Percentiles rank a stretch among this genome's conserved stretches.
Evolutionary conservation across 2,888 invertebrate genomes (phyloP).

Genomic region (Eurytoma californica): DNA sequence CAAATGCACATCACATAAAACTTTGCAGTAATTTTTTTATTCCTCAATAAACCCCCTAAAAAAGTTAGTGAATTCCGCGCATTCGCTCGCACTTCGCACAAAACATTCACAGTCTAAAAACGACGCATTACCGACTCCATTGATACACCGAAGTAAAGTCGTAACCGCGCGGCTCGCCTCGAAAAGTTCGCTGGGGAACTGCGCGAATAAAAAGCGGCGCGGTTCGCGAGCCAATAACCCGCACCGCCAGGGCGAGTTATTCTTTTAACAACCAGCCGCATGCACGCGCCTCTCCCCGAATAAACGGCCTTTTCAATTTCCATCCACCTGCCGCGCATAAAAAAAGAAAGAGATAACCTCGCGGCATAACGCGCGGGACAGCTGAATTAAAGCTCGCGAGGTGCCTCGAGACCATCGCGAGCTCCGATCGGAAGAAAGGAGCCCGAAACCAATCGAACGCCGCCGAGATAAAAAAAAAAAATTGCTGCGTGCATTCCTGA

Average conservation of each 20-base stretch:
- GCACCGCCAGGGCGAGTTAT: background rate
- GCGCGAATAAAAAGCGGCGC: too few relatives aligned
- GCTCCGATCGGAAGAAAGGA: background rate
- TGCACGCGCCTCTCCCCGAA: background rate
- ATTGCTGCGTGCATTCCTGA: too few relatives aligned
- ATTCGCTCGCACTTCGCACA: too few relatives aligned
- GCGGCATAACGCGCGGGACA: too few relatives aligned
- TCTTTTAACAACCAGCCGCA: conserved; percentile 6
- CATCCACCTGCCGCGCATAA: background rate
- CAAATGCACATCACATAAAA: too few relatives aligned
- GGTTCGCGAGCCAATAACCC: conserved; percentile 8
- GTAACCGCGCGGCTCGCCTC: background rate
- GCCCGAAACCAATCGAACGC: conserved; percentile 21
- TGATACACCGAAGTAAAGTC: too few relatives aligned
- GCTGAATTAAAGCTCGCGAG: background rate
- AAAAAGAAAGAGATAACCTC: background rate
- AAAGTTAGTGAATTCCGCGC: too few relatives aligned
- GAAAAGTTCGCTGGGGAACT: background rate
- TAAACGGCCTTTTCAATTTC: background rate
- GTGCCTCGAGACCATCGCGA: too few relatives aligned
- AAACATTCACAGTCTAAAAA: too few relatives aligned
- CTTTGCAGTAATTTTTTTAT: too few relatives aligned
- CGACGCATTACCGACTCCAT: too few relatives aligned
- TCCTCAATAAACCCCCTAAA: too few relatives aligned
- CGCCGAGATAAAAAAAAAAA: background rate